phyloP scores from a whole-genome alignment of 2,797 vertebrate species.

The Crypturellus tataupa region DNA sequence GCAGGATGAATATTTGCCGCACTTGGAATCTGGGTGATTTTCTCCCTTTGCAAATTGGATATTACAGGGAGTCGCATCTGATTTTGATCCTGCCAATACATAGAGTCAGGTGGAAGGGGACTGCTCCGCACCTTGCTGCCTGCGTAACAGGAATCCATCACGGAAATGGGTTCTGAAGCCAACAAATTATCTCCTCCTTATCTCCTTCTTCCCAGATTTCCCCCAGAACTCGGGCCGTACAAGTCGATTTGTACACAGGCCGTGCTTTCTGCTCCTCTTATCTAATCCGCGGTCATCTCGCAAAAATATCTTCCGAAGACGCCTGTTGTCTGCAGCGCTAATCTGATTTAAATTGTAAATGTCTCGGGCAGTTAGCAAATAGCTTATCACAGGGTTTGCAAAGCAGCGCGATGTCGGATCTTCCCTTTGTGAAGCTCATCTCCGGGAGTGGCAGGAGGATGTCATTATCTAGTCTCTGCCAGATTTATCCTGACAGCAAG shows the following conservation, averaged over 20 bases:
- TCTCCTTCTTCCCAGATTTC: neutral
- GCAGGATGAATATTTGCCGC: neutral
- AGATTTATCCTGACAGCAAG: neutral
- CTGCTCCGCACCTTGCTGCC: neutral
- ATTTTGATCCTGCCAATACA: accelerated
- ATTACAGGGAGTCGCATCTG: neutral
- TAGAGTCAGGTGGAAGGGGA: neutral
- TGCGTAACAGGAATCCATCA: neutral
- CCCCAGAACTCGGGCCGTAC: neutral
- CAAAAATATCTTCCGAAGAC: neutral
- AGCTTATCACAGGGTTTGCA: slow-evolving; percentile 33
- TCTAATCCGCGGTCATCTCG: neutral
- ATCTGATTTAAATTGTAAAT: slow-evolving; percentile 40
- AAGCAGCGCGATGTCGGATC: neutral
- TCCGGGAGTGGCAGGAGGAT: neutral
- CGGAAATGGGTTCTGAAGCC: neutral
- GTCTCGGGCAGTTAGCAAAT: neutral
- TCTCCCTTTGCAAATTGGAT: neutral
- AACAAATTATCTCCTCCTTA: accelerated
- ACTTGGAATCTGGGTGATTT: neutral
- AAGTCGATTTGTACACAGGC: accelerated
- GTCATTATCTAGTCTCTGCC: neutral
- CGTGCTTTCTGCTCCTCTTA: neutral
- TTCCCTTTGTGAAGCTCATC: slow-evolving; percentile 29
- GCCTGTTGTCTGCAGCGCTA: neutral